Evolutionary conservation across 2,113 vertebrate genomes (phyloP).

Genomic region (Nycticryphes semicollaris): DNA sequence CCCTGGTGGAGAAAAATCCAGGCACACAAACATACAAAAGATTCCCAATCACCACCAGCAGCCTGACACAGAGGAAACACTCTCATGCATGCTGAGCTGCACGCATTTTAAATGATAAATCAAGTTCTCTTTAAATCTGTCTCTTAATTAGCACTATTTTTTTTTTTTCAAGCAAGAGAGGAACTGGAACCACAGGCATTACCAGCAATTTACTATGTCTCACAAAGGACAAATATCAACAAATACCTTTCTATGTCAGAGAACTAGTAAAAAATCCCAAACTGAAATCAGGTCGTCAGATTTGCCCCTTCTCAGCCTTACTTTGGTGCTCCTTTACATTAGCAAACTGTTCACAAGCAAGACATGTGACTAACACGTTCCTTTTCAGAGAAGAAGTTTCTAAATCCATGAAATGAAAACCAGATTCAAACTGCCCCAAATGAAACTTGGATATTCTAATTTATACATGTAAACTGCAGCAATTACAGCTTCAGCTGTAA

Average conservation of each 20-base stretch:
- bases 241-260: background rate
- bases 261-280: background rate
- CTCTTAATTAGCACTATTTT: background rate
- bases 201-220: background rate
- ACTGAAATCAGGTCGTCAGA: conserved; percentile 22
- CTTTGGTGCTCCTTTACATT: background rate
- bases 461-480: background rate
- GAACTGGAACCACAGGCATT: background rate
- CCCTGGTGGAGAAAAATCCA: background rate
- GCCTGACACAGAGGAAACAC: background rate
- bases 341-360: background rate
- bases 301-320: background rate
- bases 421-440: background rate
- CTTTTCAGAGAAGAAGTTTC: background rate
- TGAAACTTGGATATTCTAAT: background rate
- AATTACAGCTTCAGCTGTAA: background rate
- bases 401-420: conserved; percentile 6
- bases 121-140: background rate
- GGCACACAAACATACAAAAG: background rate
- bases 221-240: background rate
- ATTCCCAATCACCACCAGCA: background rate
- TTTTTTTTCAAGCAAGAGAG: background rate
- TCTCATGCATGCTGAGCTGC: background rate
- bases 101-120: background rate
- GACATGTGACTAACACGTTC: background rate